These are phyloP conservation scores for Drosophila biarmipes DNA, from an alignment of 1,140 invertebrate genomes.

Conservation along the genomic window DNA sequence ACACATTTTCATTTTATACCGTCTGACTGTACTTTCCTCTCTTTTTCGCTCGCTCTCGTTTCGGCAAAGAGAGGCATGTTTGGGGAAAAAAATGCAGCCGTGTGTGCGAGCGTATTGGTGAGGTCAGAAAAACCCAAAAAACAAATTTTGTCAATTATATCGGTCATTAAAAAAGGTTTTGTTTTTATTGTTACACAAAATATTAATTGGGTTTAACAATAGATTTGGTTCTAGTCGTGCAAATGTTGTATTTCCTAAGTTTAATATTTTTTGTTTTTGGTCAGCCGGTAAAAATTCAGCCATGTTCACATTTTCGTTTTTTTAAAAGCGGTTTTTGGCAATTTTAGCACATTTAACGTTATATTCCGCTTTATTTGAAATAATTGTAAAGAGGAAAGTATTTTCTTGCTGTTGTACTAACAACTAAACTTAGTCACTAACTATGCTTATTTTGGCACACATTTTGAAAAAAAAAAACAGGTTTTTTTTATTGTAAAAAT, in stretches of 20 bases:
- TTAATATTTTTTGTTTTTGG: background rate
- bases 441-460: too few relatives aligned
- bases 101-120: slow-evolving; percentile 64
- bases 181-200: background rate
- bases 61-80: slow-evolving; percentile 55
- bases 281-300: background rate
- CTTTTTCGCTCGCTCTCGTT: slow-evolving; percentile 53
- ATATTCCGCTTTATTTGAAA: too few relatives aligned
- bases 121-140: slow-evolving; percentile 7
- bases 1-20: slow-evolving; percentile 80
- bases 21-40: slow-evolving; percentile 77
- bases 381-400: too few relatives aligned
- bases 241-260: background rate
- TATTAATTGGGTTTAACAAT: background rate
- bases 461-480: too few relatives aligned
- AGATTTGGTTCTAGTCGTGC: background rate
- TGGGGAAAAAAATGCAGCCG: slow-evolving; percentile 55
- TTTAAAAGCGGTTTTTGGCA: background rate
- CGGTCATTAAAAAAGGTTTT: background rate
- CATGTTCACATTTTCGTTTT: background rate
- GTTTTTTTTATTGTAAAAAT: too few relatives aligned
- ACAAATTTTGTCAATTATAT: background rate
- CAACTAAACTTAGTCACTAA: too few relatives aligned
- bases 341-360: too few relatives aligned
- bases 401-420: too few relatives aligned